Evolutionary conservation across 2,888 invertebrate genomes (phyloP), one percentile per base, ranked within the genome.

Genomic region (Machimus rusticus): DNA sequence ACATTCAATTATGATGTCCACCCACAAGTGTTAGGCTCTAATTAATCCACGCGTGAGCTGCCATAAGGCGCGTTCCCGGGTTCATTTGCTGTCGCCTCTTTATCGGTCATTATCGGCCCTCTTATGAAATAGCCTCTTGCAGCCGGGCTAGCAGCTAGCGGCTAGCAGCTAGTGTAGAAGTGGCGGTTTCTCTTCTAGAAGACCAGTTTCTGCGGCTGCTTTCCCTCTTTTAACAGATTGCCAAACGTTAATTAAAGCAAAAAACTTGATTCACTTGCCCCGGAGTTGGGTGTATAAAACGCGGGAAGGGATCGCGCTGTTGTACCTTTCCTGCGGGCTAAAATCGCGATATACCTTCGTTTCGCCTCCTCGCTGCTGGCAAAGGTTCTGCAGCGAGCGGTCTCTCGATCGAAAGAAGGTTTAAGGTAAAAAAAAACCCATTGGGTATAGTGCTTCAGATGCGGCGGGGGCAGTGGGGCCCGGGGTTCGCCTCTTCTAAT

Each of bases 31-130:
- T 81, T 51, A 81, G 31, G 81, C 5, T 55, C 55, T 81, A 81
- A 81, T 81, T 81, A 81, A 39, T 51, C 81, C 81, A 81, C 81
- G 81, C 55, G 81, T 81, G 31, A 81, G 81, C 81, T 81, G 81
- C 81, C 51, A 55, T 81, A 81, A 81, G 23, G 51, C 39, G 81
- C 51, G 39, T 55, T 81, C 81, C 81, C 55, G 51, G 39, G 34
- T 51, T 55, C 81, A 78, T 39, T 78, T 78, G 39, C 37, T 78
- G 46, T 78, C 78, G 78, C 51, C 81, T 81, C 81, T 55, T 55
- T 55, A 81, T 78, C 51, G 81, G 81, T 81, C 81, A 55, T 81
- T 81, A 81, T 81, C 55, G 81, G 81, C 34, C 34, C 81, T 81
- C 81, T 81, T 81, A 81, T 81, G 81, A 81, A 81, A 81, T 81